Base-by-base conservation (phyloP, 2,113 vertebrate species). In the Hypanus sabinus region DNA sequence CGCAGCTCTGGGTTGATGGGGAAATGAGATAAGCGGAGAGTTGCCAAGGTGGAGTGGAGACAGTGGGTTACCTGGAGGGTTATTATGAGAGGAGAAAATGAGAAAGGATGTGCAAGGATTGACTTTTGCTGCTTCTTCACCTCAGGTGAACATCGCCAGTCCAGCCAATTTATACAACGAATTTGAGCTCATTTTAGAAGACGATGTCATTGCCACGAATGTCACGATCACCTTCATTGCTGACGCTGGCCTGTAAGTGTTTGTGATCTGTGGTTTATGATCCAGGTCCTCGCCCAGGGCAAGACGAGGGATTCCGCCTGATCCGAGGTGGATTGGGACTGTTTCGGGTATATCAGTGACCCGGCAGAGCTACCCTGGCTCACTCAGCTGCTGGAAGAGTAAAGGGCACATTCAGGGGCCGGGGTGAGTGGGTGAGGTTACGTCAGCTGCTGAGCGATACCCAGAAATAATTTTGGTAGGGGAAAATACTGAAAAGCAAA, bases 61-160 rank as follows among this genome's bases (percentile, higher is more conserved):
- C 12, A 30, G 8, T 10, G 36, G 36, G 76, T 14, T 33, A 38
- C 24, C 22, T 83, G 30, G 16, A 5, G 57, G 30, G 27, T 65
- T 87, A 0, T 30, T 27, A 30, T 87, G 10, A 12, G 30, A n/a
- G 27, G 16, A 4, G 18, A 33, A 62, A 18, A 62, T 10, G 85
- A 18, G 30, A 88, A 65, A 16, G 11, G 14, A n/a, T n/a, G 12
- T 87, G 3, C 60, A 27, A 60, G 57, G 57, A 14, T 88, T 88
- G 14, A 92, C 27, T n/a, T 90, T 65, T 30, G 22, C 33, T 38
- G 20, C 38, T 46, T 71, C 22, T 36, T 27, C 30, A 68, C 7
- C 62, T 11, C 95, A 97, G 97, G 97, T 97, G 9, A 97, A 97
- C 94, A 97, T 96, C 55, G 96, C 97, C 62, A 96, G 95, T 94